Base-by-base conservation (phyloP, 1,140 invertebrate species). In the Diorhabda sublineata region DNA sequence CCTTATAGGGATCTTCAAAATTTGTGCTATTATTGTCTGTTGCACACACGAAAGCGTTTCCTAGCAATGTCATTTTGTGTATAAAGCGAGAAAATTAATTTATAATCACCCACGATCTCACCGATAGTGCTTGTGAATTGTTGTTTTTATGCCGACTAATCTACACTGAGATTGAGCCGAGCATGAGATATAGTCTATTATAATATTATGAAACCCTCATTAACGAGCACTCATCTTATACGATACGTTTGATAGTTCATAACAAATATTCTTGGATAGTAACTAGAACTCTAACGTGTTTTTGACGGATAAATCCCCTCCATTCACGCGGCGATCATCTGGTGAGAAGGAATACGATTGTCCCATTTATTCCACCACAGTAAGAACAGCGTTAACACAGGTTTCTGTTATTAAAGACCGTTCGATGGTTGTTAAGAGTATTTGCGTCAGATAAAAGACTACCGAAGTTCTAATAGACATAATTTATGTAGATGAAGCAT, bases 161-260 rank as follows among this genome's bases (percentile, higher is more conserved):
- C 79, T 80, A 75, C 80, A 71, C 80, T 80, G 80, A 81, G 78
- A 80, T 78, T 80, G 80, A 81, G 80, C 79, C 79, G 73, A 71
- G 26, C 26, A 67, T 72, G 72, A 74, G 71, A 69, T 67, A 67
- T 61, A 59, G 42, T 52, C 57, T 68, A 67, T 41, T 62, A 47
- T 52, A 42, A 59, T 44, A 63, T 44, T 61, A 26, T 52, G 57
- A 66, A 44, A 70, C 69, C 57, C 68, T 66, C 67, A 68, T 71
- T 68, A 64, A 59, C 67, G 66, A 64, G 66, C 61, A 59, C 64
- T 70, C 73, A 72, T 74, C 65, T 9, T 70, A 67, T 59, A 26
- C 26, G 9, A 26, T 52, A 57, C 63, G n/a, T 64, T 41, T 41
- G 47, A 9, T 45, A 9, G 45, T 57, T 68, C 45, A 67, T 68